A percentile compares a stretch with the other conserved stretches of the same genome.
Evolutionary conservation across 2,888 invertebrate genomes (phyloP).

Genomic region (Parnassius smintheus): DNA sequence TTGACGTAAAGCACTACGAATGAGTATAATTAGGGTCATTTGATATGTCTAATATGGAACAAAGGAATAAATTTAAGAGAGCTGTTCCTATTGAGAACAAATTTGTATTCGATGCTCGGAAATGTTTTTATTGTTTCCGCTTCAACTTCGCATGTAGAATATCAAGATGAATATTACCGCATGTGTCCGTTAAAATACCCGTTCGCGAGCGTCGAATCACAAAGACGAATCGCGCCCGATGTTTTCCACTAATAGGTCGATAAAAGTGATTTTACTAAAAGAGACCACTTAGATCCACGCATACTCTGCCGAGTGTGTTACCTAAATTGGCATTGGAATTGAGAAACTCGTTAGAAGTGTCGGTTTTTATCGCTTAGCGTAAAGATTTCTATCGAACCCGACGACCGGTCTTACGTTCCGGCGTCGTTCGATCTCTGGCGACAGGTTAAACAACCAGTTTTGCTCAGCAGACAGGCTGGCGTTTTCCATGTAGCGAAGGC

Average conservation of each 20-base stretch:
- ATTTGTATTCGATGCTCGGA: slow-evolving; percentile 32
- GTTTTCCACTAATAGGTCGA: slow-evolving; percentile 18
- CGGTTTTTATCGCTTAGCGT: slow-evolving; percentile 53
- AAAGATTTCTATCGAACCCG: slow-evolving; percentile 61
- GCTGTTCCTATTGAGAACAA: slow-evolving; percentile 20
- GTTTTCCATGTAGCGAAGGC: slow-evolving; percentile 27
- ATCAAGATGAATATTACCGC: slow-evolving; percentile 44
- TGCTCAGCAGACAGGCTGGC: slow-evolving; percentile 50
- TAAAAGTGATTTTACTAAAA: slow-evolving; percentile 30
- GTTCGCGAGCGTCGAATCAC: slow-evolving; percentile 37
- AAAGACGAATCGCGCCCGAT: slow-evolving; percentile 23
- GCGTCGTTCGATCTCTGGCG: slow-evolving; percentile 29
- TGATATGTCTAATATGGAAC: slow-evolving; percentile 19
- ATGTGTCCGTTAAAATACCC: slow-evolving; percentile 57
- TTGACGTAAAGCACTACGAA: neutral
- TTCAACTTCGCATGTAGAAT: slow-evolving; percentile 48
- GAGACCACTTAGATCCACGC: slow-evolving; percentile 43
- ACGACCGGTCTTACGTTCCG: slow-evolving; percentile 34
- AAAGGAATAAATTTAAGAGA: slow-evolving; percentile 20
- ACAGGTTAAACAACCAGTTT: slow-evolving; percentile 36
- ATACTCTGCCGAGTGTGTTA: slow-evolving; percentile 41
- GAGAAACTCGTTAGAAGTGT: slow-evolving; percentile 69
- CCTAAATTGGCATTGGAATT: slow-evolving; percentile 64
- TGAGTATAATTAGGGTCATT: neutral
- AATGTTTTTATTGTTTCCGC: slow-evolving; percentile 62